A percentile compares a stretch with the other conserved stretches of the same genome.
Evolutionary conservation across 2,888 invertebrate genomes (phyloP).

Genomic region (Muscina levida): DNA sequence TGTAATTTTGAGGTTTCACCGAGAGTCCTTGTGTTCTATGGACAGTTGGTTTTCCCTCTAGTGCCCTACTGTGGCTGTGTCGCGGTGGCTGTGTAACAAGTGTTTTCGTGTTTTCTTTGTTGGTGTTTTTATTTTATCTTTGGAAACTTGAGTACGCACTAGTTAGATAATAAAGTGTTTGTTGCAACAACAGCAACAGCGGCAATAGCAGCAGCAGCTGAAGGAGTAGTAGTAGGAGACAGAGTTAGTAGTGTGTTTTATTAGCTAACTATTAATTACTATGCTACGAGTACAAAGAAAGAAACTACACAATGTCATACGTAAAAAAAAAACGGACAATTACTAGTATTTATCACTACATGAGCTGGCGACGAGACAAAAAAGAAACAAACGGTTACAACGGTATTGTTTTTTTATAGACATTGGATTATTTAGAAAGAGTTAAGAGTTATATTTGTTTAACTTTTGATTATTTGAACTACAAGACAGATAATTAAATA

Average conservation of each 20-base stretch:
- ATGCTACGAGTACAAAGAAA: conserved; percentile 3
- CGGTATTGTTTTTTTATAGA: too few relatives aligned
- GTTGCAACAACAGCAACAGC: too few relatives aligned
- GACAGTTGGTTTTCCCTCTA: neutral
- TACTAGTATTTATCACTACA: neutral
- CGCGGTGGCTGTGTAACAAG: neutral
- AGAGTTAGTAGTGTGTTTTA: neutral
- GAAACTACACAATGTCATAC: neutral
- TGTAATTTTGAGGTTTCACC: conserved; percentile 1
- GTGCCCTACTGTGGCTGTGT: neutral
- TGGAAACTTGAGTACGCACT: too few relatives aligned
- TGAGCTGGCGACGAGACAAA: neutral
- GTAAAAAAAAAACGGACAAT: neutral
- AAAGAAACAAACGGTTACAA: conserved; percentile 12
- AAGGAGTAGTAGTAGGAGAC: neutral
- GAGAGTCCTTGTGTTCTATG: neutral
- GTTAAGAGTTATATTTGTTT: too few relatives aligned
- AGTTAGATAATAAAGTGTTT: too few relatives aligned
- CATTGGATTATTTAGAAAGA: too few relatives aligned
- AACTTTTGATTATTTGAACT: too few relatives aligned
- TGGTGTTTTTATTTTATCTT: too few relatives aligned
- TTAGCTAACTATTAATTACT: neutral
- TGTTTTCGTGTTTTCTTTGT: conserved; percentile 23
- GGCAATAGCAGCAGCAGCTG: too few relatives aligned
- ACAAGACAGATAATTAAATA: too few relatives aligned